These are phyloP conservation scores for Linnaemya vulpina DNA, from an alignment of 2,888 invertebrate genomes.

Conservation along the genomic window DNA sequence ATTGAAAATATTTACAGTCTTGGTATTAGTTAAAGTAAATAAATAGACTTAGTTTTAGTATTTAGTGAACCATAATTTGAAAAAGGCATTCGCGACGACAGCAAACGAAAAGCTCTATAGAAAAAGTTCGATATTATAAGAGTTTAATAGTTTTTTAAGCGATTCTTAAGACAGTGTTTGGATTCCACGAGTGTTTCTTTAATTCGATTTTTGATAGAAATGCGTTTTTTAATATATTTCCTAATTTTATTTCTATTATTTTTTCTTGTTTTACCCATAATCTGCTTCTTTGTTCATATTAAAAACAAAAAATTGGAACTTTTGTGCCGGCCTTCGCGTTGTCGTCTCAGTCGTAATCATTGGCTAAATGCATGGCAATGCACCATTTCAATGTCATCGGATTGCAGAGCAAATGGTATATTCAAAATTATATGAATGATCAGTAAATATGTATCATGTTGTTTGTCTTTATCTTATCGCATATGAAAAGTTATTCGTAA, in stretches of 20 bases:
- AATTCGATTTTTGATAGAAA: constrained; percentile 2
- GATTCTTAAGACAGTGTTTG: background rate
- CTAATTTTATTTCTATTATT: constrained; percentile 32
- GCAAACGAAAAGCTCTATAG: background rate
- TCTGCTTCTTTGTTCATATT: constrained; percentile 49
- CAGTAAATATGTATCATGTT: background rate
- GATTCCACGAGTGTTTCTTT: background rate
- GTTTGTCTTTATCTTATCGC: constrained; percentile 28
- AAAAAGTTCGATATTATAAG: background rate
- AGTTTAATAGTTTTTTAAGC: background rate
- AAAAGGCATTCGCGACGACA: constrained; percentile 4
- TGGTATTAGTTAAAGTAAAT: constrained; percentile 18
- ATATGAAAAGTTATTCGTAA: background rate
- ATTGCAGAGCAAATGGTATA: constrained; percentile 18
- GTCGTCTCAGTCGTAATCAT: background rate
- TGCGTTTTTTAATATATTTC: constrained; percentile 22
- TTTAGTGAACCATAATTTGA: constrained; percentile 45
- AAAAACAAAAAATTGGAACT: constrained; percentile 47
- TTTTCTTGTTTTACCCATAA: constrained; percentile 35
- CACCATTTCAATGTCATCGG: background rate
- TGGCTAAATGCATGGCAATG: constrained; percentile 40
- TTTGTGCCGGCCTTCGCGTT: constrained; percentile 40
- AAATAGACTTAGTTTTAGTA: constrained; percentile 59
- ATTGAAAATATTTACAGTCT: background rate
- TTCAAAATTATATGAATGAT: background rate